A percentile compares a stretch with the other conserved stretches of the same genome.
Conservation (phyloP, 2,113 vertebrate genomes). For the Stigmatopora argus region DNA sequence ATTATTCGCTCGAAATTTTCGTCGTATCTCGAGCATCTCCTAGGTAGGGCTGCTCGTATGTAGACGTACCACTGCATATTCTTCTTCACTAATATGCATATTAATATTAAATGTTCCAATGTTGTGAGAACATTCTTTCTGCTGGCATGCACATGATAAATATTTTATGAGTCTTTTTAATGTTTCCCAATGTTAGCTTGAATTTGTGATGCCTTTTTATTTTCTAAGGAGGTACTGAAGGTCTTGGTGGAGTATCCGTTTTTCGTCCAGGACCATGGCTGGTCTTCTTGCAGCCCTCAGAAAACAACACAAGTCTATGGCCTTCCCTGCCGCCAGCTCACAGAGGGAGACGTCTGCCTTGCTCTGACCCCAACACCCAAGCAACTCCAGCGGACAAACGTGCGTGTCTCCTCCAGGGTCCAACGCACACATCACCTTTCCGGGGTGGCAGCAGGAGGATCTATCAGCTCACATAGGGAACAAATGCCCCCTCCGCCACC, state of each 20-base stretch:
- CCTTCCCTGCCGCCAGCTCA: slow-evolving; percentile 71
- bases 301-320: slow-evolving; percentile 69
- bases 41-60: too few species aligned
- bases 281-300: slow-evolving; percentile 76
- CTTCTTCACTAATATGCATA: too few species aligned
- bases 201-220: slow-evolving; percentile 43
- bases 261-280: slow-evolving; percentile 72
- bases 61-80: too few species aligned
- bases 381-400: slow-evolving; percentile 50
- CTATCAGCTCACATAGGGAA: slow-evolving; percentile 50
- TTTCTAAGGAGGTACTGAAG: slow-evolving; percentile 71
- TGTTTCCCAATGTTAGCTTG: neutral
- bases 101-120: too few species aligned
- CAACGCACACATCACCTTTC: slow-evolving; percentile 40
- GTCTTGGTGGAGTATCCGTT: slow-evolving; percentile 78
- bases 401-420: slow-evolving; percentile 36
- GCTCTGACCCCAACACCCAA: slow-evolving; percentile 65
- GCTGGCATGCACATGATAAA: too few species aligned
- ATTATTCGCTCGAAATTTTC: too few species aligned
- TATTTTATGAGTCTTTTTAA: too few species aligned
- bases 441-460: slow-evolving; percentile 31
- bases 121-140: too few species aligned
- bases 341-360: slow-evolving; percentile 71
- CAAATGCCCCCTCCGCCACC: slow-evolving; percentile 64
- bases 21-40: too few species aligned